Base-by-base conservation (phyloP, 2,888 invertebrate species). In the Callimorpha dominula region DNA sequence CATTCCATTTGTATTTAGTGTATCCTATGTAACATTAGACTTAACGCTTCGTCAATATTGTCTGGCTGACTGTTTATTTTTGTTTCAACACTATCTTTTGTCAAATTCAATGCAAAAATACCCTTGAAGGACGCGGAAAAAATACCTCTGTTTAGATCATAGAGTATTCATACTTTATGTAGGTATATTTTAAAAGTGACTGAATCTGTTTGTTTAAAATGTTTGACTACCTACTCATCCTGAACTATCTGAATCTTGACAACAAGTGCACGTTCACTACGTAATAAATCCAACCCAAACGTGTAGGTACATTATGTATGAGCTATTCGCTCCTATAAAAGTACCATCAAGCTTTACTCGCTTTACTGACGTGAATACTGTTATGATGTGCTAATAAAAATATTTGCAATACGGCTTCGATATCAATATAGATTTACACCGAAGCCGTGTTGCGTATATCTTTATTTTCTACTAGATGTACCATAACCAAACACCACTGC, bases 1-100 rank as follows among this genome's bases (percentile, higher is more conserved):
- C 78, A 79, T 74, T 70, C 68, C 69, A 75, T 78, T 79, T 77
- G 68, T 74, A 72, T 72, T 64, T 54, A 40, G 50, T 62, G n/a
- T 57, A 17, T 52, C 50, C 31, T 66, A 6, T 66, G 81, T 77
- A 79, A 82, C 65, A 65, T 72, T 77, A 83, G 69, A 77, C 76
- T 82, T 75, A 70, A 78, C 74, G 84, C 73, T 78, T 78, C 76
- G 71, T 78, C 72, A 72, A 81, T 69, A 65, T 31, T 42, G 76
- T 72, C 74, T 81, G 78, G 68, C 71, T 73, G 62, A 50, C 71
- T 74, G 65, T 81, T 80, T 31, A 67, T 43, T 68, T 68, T 57
- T 68, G 65, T 74, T 82, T 77, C 65, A 72, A 52, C 42, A 66
- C 15, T 50, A 60, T 42, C 20, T 65, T 54, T 70, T 77, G 74